A percentile compares a stretch with the other conserved stretches of the same genome.
These are phyloP conservation scores for Balearica regulorum DNA, from an alignment of 2,797 vertebrate genomes.

Conservation along the genomic window DNA sequence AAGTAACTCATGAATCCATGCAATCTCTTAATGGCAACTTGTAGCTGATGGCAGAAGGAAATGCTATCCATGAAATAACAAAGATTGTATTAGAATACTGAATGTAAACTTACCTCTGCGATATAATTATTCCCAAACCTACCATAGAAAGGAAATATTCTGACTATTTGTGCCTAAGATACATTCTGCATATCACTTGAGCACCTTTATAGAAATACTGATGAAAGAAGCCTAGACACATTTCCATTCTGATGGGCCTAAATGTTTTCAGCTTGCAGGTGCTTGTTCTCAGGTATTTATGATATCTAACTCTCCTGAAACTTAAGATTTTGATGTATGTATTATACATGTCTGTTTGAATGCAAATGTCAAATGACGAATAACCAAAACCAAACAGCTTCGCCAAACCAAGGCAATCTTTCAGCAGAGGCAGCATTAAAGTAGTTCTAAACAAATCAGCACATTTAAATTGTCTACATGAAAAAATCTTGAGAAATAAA, in stretches of 20 bases:
- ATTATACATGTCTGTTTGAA: not conserved
- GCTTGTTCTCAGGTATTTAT: slow-evolving; percentile 29
- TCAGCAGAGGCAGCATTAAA: slow-evolving; percentile 37
- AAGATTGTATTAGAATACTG: not conserved
- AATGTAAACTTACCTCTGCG: not conserved
- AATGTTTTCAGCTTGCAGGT: slow-evolving; percentile 37
- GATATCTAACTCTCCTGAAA: not conserved
- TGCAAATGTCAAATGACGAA: slow-evolving; percentile 30
- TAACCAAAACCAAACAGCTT: slow-evolving; percentile 26
- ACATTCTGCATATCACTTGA: not conserved
- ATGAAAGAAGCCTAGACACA: slow-evolving; percentile 14
- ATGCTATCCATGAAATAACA: not conserved
- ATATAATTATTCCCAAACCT: not conserved
- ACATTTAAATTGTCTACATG: slow-evolving; percentile 30
- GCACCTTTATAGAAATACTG: not conserved
- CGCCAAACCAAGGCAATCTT: slow-evolving; percentile 36
- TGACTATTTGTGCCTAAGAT: not conserved
- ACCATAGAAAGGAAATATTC: not conserved
- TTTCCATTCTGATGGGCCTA: slow-evolving; percentile 18
- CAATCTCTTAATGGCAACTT: slow-evolving; percentile 7
- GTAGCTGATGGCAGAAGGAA: not conserved
- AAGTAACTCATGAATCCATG: not conserved
- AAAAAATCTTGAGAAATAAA: slow-evolving; percentile 58
- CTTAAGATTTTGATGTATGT: not conserved
- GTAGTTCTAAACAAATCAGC: slow-evolving; percentile 44